These are phyloP conservation scores for Drosophila fungiperda DNA, from an alignment of 2,888 invertebrate species.

Conservation along the genomic window DNA sequence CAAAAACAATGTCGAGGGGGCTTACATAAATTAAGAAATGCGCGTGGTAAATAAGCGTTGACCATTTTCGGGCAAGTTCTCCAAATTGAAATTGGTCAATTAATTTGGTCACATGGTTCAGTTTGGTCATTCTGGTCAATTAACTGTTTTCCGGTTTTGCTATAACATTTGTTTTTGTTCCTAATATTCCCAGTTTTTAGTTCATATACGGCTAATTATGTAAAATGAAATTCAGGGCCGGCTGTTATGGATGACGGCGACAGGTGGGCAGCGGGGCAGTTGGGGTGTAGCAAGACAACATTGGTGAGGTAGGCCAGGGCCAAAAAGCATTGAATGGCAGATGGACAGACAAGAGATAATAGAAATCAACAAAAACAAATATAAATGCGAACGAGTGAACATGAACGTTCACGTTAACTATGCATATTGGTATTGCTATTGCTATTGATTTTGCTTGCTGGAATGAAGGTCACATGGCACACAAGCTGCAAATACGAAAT, in stretches of 20 bases:
- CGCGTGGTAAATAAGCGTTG: slow-evolving; percentile 9
- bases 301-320: slow-evolving; percentile 59
- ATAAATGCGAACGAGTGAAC: slow-evolving; percentile 43
- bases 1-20: slow-evolving; percentile 8
- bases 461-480: slow-evolving; percentile 81
- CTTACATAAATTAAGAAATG: slow-evolving; percentile 42
- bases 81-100: slow-evolving; percentile 19
- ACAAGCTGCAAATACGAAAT: slow-evolving; percentile 45
- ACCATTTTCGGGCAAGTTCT: background rate
- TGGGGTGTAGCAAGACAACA: slow-evolving; percentile 7
- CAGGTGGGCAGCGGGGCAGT: slow-evolving; percentile 39
- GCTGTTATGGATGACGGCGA: slow-evolving; percentile 34
- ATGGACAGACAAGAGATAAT: background rate
- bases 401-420: slow-evolving; percentile 57
- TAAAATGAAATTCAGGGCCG: slow-evolving; percentile 28
- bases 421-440: slow-evolving; percentile 69
- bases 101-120: slow-evolving; percentile 30
- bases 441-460: slow-evolving; percentile 74
- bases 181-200: background rate
- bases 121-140: slow-evolving; percentile 3
- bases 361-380: slow-evolving; percentile 40
- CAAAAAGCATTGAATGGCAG: slow-evolving; percentile 10
- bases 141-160: background rate
- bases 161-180: slow-evolving; percentile 1
- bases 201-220: slow-evolving; percentile 33